Conservation (phyloP, 2,113 vertebrate genomes). For the Macquaria australasica region DNA sequence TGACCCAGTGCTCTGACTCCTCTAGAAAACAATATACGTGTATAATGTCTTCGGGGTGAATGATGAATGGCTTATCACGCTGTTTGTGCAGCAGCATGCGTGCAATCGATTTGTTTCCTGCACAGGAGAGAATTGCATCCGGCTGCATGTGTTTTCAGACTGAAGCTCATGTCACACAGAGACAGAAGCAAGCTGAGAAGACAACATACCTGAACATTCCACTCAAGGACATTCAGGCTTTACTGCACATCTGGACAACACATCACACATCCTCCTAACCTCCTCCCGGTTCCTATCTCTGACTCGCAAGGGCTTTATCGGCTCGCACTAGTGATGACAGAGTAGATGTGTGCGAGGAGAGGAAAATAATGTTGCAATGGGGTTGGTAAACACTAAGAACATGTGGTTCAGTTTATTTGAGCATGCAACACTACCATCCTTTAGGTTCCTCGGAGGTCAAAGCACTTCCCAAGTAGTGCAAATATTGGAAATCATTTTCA, state of each 20-base stretch:
- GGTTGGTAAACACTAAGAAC: slow-evolving; percentile 19
- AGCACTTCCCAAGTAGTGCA: slow-evolving; percentile 27
- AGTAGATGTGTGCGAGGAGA: neutral
- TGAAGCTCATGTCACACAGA: slow-evolving; percentile 21
- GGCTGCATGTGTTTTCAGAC: slow-evolving; percentile 13
- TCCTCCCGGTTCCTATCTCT: slow-evolving; percentile 44
- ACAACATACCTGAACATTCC: slow-evolving; percentile 53
- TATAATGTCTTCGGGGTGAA: slow-evolving; percentile 7
- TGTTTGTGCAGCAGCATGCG: slow-evolving; percentile 10
- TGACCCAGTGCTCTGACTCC: slow-evolving; percentile 8
- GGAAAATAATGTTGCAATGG: slow-evolving; percentile 14
- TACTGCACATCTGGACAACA: slow-evolving; percentile 71
- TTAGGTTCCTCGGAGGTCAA: slow-evolving; percentile 33
- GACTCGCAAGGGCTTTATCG: slow-evolving; percentile 9
- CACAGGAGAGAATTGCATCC: slow-evolving; percentile 8
- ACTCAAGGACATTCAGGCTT: slow-evolving; percentile 44
- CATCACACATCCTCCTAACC: slow-evolving; percentile 47
- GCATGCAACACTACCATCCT: slow-evolving; percentile 15
- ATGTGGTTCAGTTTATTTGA: slow-evolving; percentile 55
- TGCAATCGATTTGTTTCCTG: slow-evolving; percentile 42
- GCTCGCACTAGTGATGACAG: slow-evolving; percentile 16
- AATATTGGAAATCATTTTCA: slow-evolving; percentile 34
- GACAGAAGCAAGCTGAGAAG: neutral
- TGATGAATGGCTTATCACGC: slow-evolving; percentile 38
- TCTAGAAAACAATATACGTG: neutral